Evolutionary conservation across 1,140 invertebrate species (phyloP).

Genomic region (Ceratina australensis): DNA sequence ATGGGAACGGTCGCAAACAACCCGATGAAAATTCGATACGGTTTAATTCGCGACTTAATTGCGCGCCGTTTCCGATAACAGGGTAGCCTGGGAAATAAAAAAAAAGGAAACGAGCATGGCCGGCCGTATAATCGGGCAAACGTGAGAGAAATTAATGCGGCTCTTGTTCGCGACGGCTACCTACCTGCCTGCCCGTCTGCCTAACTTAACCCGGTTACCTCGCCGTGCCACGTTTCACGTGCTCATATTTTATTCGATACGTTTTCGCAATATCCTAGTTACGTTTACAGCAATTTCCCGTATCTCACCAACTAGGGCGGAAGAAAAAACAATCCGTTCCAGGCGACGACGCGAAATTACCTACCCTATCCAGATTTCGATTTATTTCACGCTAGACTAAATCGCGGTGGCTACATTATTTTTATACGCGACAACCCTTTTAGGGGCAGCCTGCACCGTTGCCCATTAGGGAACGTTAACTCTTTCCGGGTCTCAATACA

Average conservation of each 20-base stretch:
- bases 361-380: constrained; percentile 17
- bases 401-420: constrained; percentile 9
- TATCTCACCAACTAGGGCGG: constrained; percentile 16
- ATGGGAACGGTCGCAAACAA: too few relatives aligned
- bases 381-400: constrained; percentile 47
- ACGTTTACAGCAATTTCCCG: constrained; percentile 25
- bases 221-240: background rate
- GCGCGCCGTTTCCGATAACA: background rate
- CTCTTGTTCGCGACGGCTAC: constrained; percentile 7
- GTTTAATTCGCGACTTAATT: background rate
- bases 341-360: constrained; percentile 43
- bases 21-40: background rate
- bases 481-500: too few relatives aligned
- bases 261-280: constrained; percentile 13
- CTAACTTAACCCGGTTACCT: too few relatives aligned
- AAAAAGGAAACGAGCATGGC: background rate
- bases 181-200: too few relatives aligned
- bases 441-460: too few relatives aligned
- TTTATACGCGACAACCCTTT: too few relatives aligned
- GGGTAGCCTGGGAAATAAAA: background rate
- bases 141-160: constrained; percentile 2
- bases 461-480: too few relatives aligned
- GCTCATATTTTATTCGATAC: constrained; percentile 38
- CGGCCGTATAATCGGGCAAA: background rate
- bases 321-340: constrained; percentile 26